Conservation (phyloP, 2,797 vertebrate genomes). For the Gallinago stenura region DNA sequence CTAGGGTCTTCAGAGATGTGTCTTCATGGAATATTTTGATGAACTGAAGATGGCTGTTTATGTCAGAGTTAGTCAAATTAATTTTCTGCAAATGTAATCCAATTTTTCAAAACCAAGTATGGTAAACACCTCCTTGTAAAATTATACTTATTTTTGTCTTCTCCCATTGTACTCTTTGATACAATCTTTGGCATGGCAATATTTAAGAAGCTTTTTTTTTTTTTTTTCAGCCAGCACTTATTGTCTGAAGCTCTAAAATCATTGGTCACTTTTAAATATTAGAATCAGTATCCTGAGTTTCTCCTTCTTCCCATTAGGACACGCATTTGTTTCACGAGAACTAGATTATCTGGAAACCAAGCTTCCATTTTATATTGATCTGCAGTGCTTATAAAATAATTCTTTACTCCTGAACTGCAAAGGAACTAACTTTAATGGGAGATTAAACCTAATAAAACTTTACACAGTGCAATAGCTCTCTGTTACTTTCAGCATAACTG, state of each 20-base stretch:
- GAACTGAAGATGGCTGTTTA: neutral
- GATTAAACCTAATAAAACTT: conserved; percentile 51
- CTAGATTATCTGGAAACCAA: conserved; percentile 8
- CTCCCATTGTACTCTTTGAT: neutral
- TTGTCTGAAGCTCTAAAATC: neutral
- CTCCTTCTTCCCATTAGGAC: neutral
- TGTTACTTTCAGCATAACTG: conserved; percentile 38
- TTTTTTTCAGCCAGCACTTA: neutral
- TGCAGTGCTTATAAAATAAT: conserved; percentile 34
- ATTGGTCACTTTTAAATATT: neutral
- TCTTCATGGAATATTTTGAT: neutral
- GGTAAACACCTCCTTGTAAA: neutral
- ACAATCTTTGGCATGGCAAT: neutral
- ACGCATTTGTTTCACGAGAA: conserved; percentile 4
- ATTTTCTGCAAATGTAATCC: neutral
- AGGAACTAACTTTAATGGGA: conserved; percentile 45
- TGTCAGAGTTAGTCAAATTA: neutral
- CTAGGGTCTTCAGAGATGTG: neutral
- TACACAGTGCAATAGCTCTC: conserved; percentile 14
- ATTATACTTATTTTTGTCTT: neutral
- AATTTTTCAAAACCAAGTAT: neutral
- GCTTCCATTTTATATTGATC: conserved; percentile 43
- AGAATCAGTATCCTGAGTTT: neutral
- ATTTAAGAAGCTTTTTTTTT: neutral
- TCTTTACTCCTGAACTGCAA: conserved; percentile 11